Base-by-base conservation (phyloP, 1,140 invertebrate genomes). In the Micrasema minimum region DNA sequence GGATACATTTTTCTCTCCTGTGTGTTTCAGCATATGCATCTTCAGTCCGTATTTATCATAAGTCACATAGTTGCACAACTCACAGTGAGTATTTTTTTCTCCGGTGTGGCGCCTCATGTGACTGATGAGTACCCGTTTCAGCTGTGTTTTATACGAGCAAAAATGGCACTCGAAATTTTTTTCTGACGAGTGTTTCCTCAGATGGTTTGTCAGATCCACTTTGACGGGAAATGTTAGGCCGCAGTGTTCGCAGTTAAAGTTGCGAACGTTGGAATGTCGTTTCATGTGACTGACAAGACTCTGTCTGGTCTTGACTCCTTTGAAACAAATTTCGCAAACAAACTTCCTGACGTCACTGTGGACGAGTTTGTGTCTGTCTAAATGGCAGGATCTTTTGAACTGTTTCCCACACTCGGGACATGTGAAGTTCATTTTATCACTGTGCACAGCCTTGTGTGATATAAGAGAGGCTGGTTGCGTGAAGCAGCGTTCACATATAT, bases 371-470 rank as follows among this genome's bases (percentile, higher is more conserved):
- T 85, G 82, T 20, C 78, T 80, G 71, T 83, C 82, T 20, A 83
- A 77, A 50, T 80, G 76, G 61, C 79, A 80, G 20, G 80, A 79
- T 77, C 80, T 79, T 75, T 88, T 87, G 79, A 89, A 90, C 78
- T 87, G 86, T 76, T 88, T 87, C 11, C 88, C 87, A 79, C 89
- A 90, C 38, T 85, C 71, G 22, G 85, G 78, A 77, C 90, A 91
- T 31, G 85, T 89, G 74, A 83, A 89, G 55, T 84, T 81, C 46
- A 77, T 81, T 26, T 72, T 72, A 45, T 76, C 77, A 62, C 80
- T 83, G 64, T 88, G 87, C 35, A 79, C 87, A 72, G 82, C 83
- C 16, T 76, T 72, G 77, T 87, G 86, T 23, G 81, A 81, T 46
- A 77, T 78, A 2, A 87, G 74, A 66, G 81, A 83, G 2, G 83